Evolutionary conservation across 2,888 invertebrate species (phyloP).

Genomic region (Eustalomyia histrio): DNA sequence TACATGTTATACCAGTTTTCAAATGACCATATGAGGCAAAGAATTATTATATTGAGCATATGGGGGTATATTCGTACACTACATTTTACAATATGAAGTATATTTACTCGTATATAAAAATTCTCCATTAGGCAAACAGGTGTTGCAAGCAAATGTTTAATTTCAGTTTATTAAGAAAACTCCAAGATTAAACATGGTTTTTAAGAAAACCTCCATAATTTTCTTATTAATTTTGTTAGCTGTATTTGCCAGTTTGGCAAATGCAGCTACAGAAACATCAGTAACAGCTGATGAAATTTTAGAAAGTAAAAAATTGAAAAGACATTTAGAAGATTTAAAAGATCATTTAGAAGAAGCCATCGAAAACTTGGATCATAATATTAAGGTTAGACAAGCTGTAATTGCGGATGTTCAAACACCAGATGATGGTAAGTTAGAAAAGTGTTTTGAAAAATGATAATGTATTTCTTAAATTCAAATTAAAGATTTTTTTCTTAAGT

Average conservation of each 20-base stretch:
- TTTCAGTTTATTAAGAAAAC: conserved; percentile 51
- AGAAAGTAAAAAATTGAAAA: conserved; percentile 31
- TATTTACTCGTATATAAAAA: conserved; percentile 21
- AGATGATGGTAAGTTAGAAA: conserved; percentile 37
- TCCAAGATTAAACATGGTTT: conserved; percentile 45
- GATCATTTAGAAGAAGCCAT: conserved; percentile 49
- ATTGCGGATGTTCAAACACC: conserved; percentile 37
- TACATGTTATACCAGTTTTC: conserved; percentile 61
- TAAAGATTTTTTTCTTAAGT: not conserved
- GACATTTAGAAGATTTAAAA: conserved; percentile 39
- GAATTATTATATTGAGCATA: conserved; percentile 38
- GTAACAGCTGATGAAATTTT: conserved; percentile 3
- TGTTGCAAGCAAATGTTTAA: conserved; percentile 38
- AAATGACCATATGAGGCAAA: conserved; percentile 42
- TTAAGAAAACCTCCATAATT: not conserved
- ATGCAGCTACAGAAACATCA: not conserved
- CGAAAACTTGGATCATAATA: conserved; percentile 48
- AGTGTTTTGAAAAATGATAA: too few species aligned
- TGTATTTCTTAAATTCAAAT: too few species aligned
- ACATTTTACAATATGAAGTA: too few species aligned
- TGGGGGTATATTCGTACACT: too few species aligned
- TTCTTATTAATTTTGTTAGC: not conserved
- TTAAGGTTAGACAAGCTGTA: conserved; percentile 39
- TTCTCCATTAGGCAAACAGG: conserved; percentile 48
- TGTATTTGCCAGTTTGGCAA: conserved; percentile 13